A percentile compares a stretch with the other conserved stretches of the same genome.
Conservation (phyloP, 1,140 invertebrate species). For the Contarinia nasturtii region DNA sequence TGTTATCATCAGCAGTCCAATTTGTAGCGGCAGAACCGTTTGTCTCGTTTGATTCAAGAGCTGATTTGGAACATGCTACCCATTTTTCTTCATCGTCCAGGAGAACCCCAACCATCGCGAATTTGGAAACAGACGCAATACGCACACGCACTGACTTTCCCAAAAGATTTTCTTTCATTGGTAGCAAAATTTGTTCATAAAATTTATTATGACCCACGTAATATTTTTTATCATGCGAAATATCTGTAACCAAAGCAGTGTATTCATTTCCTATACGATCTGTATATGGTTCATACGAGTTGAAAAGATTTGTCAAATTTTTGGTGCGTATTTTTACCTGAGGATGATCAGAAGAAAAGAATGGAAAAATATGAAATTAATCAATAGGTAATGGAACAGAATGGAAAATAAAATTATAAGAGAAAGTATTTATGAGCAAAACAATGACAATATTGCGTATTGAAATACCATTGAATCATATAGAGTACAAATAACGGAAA, state of each 20-base stretch:
- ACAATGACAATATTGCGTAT: too few species aligned
- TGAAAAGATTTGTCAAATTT: conserved; percentile 73
- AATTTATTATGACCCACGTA: conserved; percentile 90
- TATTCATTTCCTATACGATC: conserved; percentile 57
- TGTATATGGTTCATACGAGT: conserved; percentile 73
- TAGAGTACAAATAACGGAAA: too few species aligned
- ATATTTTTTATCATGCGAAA: conserved; percentile 76
- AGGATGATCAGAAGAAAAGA: too few species aligned
- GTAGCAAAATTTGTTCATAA: conserved; percentile 87
- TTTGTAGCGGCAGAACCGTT: not conserved
- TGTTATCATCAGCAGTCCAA: not conserved
- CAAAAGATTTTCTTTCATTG: conserved; percentile 54
- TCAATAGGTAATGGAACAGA: too few species aligned
- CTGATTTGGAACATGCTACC: conserved; percentile 7
- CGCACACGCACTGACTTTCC: conserved; percentile 67
- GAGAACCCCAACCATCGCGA: conserved; percentile 65
- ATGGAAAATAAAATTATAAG: too few species aligned
- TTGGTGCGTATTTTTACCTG: conserved; percentile 86
- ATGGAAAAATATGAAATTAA: too few species aligned
- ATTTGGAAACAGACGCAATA: conserved; percentile 59
- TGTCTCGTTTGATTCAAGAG: not conserved
- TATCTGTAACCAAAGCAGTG: conserved; percentile 77
- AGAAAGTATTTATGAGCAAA: too few species aligned
- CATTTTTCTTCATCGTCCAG: conserved; percentile 28
- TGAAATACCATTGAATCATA: too few species aligned